These are phyloP conservation scores for Solenopsis invicta DNA, from an alignment of 1,140 invertebrate species.

Conservation along the genomic window DNA sequence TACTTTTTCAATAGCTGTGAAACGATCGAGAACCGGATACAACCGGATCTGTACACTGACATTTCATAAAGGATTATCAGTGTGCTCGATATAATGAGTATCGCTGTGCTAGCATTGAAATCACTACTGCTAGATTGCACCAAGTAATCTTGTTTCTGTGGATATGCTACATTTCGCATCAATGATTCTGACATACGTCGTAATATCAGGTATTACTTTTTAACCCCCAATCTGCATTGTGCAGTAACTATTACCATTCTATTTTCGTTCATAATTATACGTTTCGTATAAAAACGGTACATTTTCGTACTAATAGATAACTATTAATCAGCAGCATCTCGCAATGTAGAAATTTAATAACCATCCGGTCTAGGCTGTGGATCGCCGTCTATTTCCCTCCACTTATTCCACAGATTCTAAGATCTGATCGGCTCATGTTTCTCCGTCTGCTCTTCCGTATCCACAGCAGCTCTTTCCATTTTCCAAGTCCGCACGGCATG, in stretches of 20 bases:
- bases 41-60: background rate
- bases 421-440: background rate
- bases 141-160: background rate
- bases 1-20: constrained; percentile 56
- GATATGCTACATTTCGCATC: background rate
- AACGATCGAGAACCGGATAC: constrained; percentile 13
- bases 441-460: constrained; percentile 36
- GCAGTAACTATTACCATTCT: too few species aligned
- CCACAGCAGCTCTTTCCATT: constrained; percentile 64
- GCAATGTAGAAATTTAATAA: constrained; percentile 48
- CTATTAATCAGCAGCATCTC: constrained; percentile 1
- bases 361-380: background rate
- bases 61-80: constrained; percentile 37
- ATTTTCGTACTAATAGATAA: background rate
- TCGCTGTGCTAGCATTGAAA: constrained; percentile 23
- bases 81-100: constrained; percentile 13
- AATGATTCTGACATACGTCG: background rate
- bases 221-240: background rate
- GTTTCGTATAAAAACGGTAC: background rate
- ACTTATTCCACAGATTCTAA: constrained; percentile 17
- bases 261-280: background rate
- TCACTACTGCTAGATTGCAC: constrained; percentile 19
- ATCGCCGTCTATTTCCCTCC: background rate
- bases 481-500: constrained; percentile 71
- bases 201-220: background rate